A percentile compares a stretch with the other conserved stretches of the same genome.
Conservation (phyloP, 2,888 invertebrate species). For the Zelleria hepariella region DNA sequence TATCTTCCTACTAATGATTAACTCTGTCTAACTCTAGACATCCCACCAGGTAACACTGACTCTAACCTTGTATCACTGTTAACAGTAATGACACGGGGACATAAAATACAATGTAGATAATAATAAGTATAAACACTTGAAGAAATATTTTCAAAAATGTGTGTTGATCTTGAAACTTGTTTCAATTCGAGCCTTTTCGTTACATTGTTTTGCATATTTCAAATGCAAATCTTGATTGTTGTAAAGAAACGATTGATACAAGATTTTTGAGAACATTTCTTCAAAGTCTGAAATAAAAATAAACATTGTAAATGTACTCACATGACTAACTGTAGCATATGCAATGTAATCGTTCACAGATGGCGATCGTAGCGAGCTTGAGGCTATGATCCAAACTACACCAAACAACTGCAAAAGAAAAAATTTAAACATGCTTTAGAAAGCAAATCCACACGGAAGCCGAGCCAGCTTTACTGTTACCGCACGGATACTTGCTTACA, state of each 20-base stretch:
- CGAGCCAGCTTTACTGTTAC: constrained; percentile 62
- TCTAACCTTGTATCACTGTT: not conserved
- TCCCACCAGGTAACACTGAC: not conserved
- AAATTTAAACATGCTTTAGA: constrained; percentile 73
- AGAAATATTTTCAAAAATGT: not conserved
- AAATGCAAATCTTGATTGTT: no score
- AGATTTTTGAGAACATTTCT: not conserved
- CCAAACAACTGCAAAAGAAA: constrained; percentile 74
- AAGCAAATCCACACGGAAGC: constrained; percentile 45
- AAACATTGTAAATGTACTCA: constrained; percentile 27
- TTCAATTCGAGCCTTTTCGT: no score
- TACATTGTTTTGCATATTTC: no score
- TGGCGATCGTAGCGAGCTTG: constrained; percentile 74
- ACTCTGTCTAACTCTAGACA: not conserved
- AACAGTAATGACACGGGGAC: not conserved
- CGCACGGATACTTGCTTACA: constrained; percentile 63
- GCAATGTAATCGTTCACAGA: constrained; percentile 72
- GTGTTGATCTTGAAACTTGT: no score
- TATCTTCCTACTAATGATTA: not conserved
- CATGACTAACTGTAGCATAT: constrained; percentile 55
- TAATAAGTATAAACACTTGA: not conserved
- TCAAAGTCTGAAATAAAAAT: not conserved
- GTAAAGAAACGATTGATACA: no score
- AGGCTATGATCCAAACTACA: constrained; percentile 72
- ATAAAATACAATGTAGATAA: not conserved